These are phyloP conservation scores for Leucoraja ocellata DNA, from an alignment of 2,797 vertebrate species.

Conservation along the genomic window DNA sequence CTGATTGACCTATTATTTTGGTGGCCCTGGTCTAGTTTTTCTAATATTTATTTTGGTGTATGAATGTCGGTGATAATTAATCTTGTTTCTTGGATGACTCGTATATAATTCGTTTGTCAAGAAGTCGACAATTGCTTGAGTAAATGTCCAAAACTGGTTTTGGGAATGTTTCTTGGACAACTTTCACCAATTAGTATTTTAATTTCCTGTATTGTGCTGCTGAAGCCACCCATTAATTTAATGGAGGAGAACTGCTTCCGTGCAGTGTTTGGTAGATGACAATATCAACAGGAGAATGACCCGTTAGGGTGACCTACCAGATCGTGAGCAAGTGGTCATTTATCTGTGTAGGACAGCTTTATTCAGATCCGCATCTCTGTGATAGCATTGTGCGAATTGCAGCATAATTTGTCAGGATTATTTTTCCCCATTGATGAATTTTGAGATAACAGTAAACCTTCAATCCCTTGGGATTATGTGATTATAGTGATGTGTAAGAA, in stretches of 20 bases:
- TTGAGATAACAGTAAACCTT: background rate
- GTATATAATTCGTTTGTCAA: background rate
- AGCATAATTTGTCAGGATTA: background rate
- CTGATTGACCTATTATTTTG: background rate
- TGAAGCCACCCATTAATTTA: background rate
- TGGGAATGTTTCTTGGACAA: background rate
- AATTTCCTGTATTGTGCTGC: background rate
- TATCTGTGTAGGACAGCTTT: background rate
- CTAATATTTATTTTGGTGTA: background rate
- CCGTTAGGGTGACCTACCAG: background rate
- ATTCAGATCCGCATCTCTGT: background rate
- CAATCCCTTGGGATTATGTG: background rate
- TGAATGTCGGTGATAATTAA: background rate
- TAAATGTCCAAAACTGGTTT: background rate
- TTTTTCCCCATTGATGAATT: background rate
- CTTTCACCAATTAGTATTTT: background rate
- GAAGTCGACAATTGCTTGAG: background rate
- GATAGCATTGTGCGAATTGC: background rate
- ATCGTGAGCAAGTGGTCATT: background rate
- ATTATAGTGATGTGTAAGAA: too few species aligned
- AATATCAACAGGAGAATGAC: background rate
- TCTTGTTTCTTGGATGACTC: background rate
- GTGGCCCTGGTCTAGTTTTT: background rate
- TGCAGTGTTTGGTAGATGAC: background rate
- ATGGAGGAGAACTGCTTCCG: background rate